Conservation (phyloP, 2,113 vertebrate genomes). For the Eudyptes chrysolophus region DNA sequence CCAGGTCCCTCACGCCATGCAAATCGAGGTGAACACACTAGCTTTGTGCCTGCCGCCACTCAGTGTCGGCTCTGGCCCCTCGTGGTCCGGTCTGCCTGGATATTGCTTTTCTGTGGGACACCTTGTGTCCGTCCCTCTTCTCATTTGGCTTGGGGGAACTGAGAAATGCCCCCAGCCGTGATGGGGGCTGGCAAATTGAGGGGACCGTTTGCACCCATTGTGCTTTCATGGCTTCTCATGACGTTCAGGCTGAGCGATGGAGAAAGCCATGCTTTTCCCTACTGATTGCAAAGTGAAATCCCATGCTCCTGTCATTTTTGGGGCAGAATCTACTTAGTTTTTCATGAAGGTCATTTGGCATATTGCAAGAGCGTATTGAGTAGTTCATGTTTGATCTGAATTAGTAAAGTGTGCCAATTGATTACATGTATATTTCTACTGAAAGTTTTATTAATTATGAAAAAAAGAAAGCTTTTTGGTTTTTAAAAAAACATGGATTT, state of each 20-base stretch:
- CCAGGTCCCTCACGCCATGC: background rate
- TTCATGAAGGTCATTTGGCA: background rate
- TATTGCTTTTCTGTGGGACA: background rate
- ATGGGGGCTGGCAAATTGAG: background rate
- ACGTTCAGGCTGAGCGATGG: background rate
- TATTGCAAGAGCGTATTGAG: background rate
- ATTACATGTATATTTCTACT: background rate
- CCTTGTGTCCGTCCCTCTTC: fast-evolving
- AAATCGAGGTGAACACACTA: fast-evolving
- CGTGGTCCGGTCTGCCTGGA: background rate
- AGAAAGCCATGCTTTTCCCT: background rate
- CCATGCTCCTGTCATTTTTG: background rate
- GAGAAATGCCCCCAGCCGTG: background rate
- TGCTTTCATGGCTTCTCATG: background rate
- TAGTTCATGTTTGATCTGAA: background rate
- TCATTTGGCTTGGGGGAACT: background rate
- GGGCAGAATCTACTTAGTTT: background rate
- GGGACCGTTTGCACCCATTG: background rate
- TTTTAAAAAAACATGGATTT: background rate
- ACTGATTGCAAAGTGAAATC: background rate
- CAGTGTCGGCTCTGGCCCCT: background rate
- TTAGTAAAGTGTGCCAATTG: background rate
- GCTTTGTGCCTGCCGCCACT: fast-evolving
- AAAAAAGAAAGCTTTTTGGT: background rate
- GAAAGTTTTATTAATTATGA: background rate